Conservation (phyloP, 35 echinoderm and acorn worm genomes). For the Apostichopus japonicus region DNA sequence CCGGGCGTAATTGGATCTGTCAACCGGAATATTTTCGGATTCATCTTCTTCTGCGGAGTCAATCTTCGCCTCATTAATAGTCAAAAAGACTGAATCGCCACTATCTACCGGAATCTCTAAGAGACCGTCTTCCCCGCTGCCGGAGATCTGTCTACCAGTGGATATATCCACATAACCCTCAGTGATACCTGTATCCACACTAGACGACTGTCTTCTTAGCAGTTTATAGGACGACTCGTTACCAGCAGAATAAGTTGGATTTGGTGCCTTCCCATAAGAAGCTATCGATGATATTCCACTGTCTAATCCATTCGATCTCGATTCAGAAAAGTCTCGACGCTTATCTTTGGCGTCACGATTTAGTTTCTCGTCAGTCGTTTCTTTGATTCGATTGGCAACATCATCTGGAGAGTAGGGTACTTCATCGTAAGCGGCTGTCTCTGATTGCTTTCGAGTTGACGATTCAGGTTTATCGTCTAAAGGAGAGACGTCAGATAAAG, state of each 20-base stretch:
- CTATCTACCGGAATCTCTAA: neutral
- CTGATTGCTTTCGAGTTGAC: neutral
- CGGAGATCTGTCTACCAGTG: neutral
- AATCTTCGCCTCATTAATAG: neutral
- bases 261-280: neutral
- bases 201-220: neutral
- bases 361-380: neutral
- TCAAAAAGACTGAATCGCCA: neutral
- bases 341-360: neutral
- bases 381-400: neutral
- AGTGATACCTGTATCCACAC: neutral
- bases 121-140: neutral
- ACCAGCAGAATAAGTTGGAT: neutral
- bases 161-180: neutral
- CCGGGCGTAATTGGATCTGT: neutral
- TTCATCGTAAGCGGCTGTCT: slow-evolving; percentile 15
- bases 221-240: neutral
- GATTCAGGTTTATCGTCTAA: neutral
- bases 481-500: neutral
- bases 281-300: slow-evolving; percentile 21
- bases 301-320: neutral
- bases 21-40: neutral
- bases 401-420: slow-evolving; percentile 2
- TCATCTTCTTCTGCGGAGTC: neutral
- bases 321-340: neutral